A percentile compares a stretch with the other conserved stretches of the same genome.
These are phyloP conservation scores for Xenotilapia leptura DNA, from an alignment of 2,113 vertebrate genomes.

Conservation along the genomic window DNA sequence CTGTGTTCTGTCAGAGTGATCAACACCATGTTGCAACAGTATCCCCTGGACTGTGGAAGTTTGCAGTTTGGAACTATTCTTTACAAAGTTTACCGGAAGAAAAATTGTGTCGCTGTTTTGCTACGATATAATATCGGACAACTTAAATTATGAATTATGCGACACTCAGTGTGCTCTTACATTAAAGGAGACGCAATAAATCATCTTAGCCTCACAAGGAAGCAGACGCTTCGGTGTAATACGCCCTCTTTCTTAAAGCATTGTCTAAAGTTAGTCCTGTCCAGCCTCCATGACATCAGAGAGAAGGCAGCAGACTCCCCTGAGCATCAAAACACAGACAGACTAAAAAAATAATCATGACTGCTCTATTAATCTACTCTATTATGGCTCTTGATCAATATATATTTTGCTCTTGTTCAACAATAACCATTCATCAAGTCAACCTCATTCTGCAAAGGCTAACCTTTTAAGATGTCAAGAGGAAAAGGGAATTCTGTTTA, in stretches of 20 bases:
- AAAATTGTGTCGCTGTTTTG: neutral
- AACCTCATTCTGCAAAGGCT: neutral
- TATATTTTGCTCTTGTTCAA: constrained; percentile 60
- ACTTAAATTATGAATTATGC: constrained; percentile 26
- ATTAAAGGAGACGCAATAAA: constrained; percentile 19
- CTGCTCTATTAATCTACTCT: constrained; percentile 57
- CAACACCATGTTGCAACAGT: constrained; percentile 2
- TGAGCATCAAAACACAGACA: constrained; percentile 45
- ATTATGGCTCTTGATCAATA: constrained; percentile 60
- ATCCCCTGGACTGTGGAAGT: constrained; percentile 33
- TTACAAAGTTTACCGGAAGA: constrained; percentile 35
- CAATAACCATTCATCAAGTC: constrained; percentile 72
- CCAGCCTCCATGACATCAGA: constrained; percentile 31
- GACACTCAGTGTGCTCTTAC: constrained; percentile 28
- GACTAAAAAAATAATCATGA: constrained; percentile 25
- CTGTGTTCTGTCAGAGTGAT: constrained; percentile 20
- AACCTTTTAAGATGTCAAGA: constrained; percentile 53
- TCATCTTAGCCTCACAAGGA: constrained; percentile 20
- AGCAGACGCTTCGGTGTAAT: neutral
- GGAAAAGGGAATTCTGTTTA: constrained; percentile 19
- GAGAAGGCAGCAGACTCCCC: constrained; percentile 40
- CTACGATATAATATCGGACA: neutral
- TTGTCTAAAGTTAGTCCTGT: constrained; percentile 3
- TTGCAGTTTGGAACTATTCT: constrained; percentile 9
- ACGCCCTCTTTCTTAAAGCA: neutral